A percentile compares a stretch with the other conserved stretches of the same genome.
Conservation (phyloP, 2,888 invertebrate species). For the Scaptomyza caliginosa region DNA sequence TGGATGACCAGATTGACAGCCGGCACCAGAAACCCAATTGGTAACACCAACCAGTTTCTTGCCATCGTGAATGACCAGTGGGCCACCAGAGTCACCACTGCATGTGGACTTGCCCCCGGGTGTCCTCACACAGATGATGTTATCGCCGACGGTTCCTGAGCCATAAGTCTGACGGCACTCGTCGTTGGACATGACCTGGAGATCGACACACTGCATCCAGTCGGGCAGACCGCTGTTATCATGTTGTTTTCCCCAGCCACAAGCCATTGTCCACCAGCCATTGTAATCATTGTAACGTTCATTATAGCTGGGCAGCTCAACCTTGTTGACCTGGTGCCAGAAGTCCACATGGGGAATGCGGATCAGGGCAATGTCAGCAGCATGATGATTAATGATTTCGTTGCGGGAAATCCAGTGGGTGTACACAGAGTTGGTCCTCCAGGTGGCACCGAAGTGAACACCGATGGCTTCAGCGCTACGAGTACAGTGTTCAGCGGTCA, state of each 20-base stretch:
- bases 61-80: constrained; percentile 70
- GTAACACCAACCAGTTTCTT: constrained; percentile 62
- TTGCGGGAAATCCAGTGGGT: constrained; percentile 54
- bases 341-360: constrained; percentile 65
- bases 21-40: constrained; percentile 36
- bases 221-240: no score
- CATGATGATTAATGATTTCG: constrained; percentile 53
- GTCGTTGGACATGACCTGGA: constrained; percentile 72
- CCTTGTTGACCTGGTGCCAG: constrained; percentile 41
- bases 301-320: constrained; percentile 52
- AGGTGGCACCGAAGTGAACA: constrained; percentile 62
- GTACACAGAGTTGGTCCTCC: constrained; percentile 53
- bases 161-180: constrained; percentile 82
- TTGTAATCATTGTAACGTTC: constrained; percentile 48
- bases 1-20: constrained; percentile 58
- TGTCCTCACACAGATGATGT: constrained; percentile 60
- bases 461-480: no score
- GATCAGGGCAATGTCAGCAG: constrained; percentile 63
- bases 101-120: constrained; percentile 79
- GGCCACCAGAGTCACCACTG: constrained; percentile 84
- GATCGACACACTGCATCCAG: constrained; percentile 76
- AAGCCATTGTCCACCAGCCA: constrained; percentile 54
- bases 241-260: constrained; percentile 72
- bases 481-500: constrained; percentile 81
- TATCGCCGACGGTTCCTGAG: no score